Percentiles rank a stretch among this genome's conserved stretches.
These are phyloP conservation scores for Silvanus unidentatus DNA, from an alignment of 2,888 invertebrate genomes.

Conservation along the genomic window DNA sequence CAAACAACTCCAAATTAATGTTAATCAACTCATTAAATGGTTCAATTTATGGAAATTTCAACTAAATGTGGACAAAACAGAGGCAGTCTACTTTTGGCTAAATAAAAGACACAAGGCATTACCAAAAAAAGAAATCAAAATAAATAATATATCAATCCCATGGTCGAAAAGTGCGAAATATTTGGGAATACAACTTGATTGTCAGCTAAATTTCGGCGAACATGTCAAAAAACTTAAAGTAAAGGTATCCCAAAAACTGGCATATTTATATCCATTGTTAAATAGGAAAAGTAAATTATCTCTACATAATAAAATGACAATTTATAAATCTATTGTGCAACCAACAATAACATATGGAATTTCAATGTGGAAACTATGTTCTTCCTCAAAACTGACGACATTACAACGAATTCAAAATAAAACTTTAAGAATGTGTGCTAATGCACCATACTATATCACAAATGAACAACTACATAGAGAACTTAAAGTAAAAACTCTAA, in stretches of 20 bases:
- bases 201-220: not conserved
- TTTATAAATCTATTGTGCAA: slow-evolving; percentile 6
- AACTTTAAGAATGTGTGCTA: too few species aligned
- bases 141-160: not conserved
- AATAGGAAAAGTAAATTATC: slow-evolving; percentile 1
- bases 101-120: not conserved
- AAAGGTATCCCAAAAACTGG: not conserved
- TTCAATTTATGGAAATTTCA: slow-evolving; percentile 8
- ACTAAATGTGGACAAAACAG: slow-evolving; percentile 6
- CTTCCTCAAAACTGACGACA: too few species aligned
- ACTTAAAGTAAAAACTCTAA: too few species aligned
- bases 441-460: too few species aligned
- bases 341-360: slow-evolving; percentile 4
- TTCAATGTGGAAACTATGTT: too few species aligned
- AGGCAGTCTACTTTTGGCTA: not conserved
- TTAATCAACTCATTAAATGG: slow-evolving; percentile 3
- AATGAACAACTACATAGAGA: too few species aligned
- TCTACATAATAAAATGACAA: slow-evolving; percentile 1
- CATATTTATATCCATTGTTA: slow-evolving; percentile 3
- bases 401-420: too few species aligned
- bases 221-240: slow-evolving; percentile 1
- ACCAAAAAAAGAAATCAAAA: not conserved
- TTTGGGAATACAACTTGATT: slow-evolving; percentile 4
- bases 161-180: slow-evolving; percentile 4
- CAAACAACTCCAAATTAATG: not conserved